Conservation (phyloP, 2,888 invertebrate species). For the Hyposoter didymator region DNA sequence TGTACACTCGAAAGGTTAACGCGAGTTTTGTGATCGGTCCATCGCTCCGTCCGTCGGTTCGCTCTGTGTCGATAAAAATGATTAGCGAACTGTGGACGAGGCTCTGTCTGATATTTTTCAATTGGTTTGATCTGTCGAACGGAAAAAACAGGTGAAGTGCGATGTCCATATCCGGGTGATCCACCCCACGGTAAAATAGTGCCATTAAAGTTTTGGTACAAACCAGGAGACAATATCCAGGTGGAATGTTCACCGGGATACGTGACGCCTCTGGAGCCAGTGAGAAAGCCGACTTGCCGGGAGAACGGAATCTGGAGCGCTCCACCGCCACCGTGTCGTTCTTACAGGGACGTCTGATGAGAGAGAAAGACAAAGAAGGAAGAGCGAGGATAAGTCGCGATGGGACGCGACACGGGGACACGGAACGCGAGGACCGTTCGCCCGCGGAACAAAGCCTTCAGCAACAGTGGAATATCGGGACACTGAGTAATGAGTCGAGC, state of each 20-base stretch:
- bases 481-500: not conserved
- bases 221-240: constrained; percentile 89
- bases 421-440: not conserved
- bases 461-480: not conserved
- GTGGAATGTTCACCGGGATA: constrained; percentile 89
- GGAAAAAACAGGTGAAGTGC: constrained; percentile 87
- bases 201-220: constrained; percentile 90
- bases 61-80: too few relatives aligned
- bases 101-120: not conserved
- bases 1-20: too few relatives aligned
- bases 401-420: not conserved
- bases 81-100: too few relatives aligned
- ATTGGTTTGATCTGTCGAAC: not conserved
- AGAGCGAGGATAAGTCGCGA: constrained; percentile 45
- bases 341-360: constrained; percentile 87
- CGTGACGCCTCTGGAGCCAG: constrained; percentile 85
- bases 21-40: too few relatives aligned
- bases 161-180: constrained; percentile 90
- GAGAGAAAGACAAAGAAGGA: not conserved
- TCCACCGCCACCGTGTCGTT: constrained; percentile 88
- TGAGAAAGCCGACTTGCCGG: constrained; percentile 87
- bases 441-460: constrained; percentile 9
- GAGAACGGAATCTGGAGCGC: constrained; percentile 90
- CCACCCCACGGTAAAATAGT: constrained; percentile 89
- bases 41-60: too few relatives aligned